Base-by-base conservation (phyloP, 2,797 vertebrate species). In the Tokudaia tokunoshimensis region DNA sequence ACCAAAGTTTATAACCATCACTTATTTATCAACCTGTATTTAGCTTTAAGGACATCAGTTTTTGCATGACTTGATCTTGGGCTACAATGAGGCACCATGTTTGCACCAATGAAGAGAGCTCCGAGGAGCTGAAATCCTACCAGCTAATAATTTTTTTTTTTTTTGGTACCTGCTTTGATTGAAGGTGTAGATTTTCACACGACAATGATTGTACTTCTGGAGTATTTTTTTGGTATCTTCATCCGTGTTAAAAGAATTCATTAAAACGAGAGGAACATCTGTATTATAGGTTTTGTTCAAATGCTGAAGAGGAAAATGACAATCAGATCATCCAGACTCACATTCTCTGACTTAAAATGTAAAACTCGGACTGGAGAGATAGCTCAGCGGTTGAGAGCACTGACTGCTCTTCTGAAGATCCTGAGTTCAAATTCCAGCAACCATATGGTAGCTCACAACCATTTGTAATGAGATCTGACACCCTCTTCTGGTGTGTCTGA, bases 141-240 rank as follows among this genome's bases (percentile, higher is more conserved):
- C 11, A 80, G 14, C 81, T 86, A 31, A 63, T 14, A 41, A 17
- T 52, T 76, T 57, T 91, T 61, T 92, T 4, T 92, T 37, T 4
- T 92, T 37, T 59, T 59, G 92, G 85, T 99, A 99, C 99, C 99
- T 99, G 99, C 99, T 99, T 98, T 99, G 99, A 98, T 99, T 99
- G 98, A 99, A 99, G 92, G 99, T 99, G 97, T 99, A 99, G 87
- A 99, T 99, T 97, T 99, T 99, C 98, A 99, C 98, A 90, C 98
- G 98, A 95, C 98, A 99, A 97, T 99, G 99, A 85, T 99, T 99
- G 97, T 99, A 99, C 83, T 99, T 99, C 99, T 99, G 99, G 97
- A 99, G 94, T 96, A 99, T 99, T 97, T 99, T 99, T 98, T 99
- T 99, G 0, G 99, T 99, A 98, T 99, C 99, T 0, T 99, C 99